Evolutionary conservation across 2,888 invertebrate genomes (phyloP), one percentile per base, ranked within the genome.

Genomic region (Thera obeliscata): DNA sequence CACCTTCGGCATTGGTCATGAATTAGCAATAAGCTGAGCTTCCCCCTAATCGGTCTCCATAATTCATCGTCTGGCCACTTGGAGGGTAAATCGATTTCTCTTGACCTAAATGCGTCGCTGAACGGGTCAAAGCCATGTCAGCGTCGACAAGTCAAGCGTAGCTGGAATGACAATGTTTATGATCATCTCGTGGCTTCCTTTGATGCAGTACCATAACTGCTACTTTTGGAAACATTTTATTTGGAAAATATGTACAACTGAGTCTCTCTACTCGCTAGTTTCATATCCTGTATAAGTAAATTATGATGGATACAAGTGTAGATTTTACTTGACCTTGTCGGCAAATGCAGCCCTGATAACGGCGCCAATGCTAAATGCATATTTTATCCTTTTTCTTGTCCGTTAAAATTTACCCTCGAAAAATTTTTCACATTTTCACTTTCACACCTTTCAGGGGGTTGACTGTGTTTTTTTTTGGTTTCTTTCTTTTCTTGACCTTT

Each of bases 121-220:
- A 52, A 33, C 73, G 75, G 91, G 91, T 91, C 90, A 90, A 92
- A 90, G 90, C 87, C 91, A 83, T 84, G 88, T 84, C 81, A 74
- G 78, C 77, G 75, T 71, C 77, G 78, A 68, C 78, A 77, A 35
- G 49, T 56, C 52, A 35, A 49, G 35, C 58, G 62, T 57, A 69
- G 69, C 74, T 81, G 72, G 86, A 85, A 88, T 88, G 73, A 71
- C 72, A 76, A 74, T 71, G 62, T 61, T 57, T 46, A 56, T 41
- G 41, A 56, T 61, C 60, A 61, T 65, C 65, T 65, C 50, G 33
- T 59, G 35, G 43, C 11, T 48, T 49, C 35, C 38, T 22, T 38
- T 9, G 56, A 38, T 38, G 38, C 38, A 38, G 4, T 38, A 6
- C 38, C 52, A 52, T 52, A 33, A 9, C 9, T 52, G 52, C 33